Evolutionary conservation across 2,113 vertebrate genomes (phyloP), one percentile per base, ranked within the genome.

Genomic region (Tupaia chinensis): DNA sequence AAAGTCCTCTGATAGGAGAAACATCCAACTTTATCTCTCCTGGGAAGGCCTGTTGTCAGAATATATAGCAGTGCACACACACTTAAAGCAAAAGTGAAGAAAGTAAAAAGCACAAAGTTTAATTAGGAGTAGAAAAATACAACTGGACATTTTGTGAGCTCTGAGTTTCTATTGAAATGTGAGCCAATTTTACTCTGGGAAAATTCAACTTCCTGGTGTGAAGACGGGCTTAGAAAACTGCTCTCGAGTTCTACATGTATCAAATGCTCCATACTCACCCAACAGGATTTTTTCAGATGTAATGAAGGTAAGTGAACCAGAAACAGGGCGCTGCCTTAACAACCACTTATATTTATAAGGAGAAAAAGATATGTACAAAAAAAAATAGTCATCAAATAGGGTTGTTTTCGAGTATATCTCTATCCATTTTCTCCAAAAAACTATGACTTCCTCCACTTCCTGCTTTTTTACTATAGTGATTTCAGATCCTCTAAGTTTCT

Each of bases 141-240:
- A 80, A 34, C 27, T 2, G 1, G 17, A 14, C 44, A 54, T 68
- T 78, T 69, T 82, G 44, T 65, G 82, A 92, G 25, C 84, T 93
- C 88, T 61, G 93, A 91, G 95, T 91, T 97, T 93, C 91, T 95
- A 3, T 0, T 94, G 97, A 98, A 96, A 97, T 29, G 3, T 60
- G 86, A 97, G 72, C 91, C 83, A 27, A 1, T 65, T 61, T 34
- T 58, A 77, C 53, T 95, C 91, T 97, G 97, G 97, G 96, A 97
- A 97, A 98, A 80, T 89, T 68, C 82, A 89, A 80, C 96, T 97
- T 97, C 96, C 97, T 96, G 82, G 82, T 97, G 58, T 66, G 68
- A 91, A 94, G 96, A 77, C 6, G 0, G 95, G 86, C 68, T 97
- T 91, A 74, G 98, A 98, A 98, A 98, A 98, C 92, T 89, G 69